Evolutionary conservation across 2,797 vertebrate genomes (phyloP), one percentile per base, ranked within the genome.

Genomic region (Acrossocheilus wenchowensis): DNA sequence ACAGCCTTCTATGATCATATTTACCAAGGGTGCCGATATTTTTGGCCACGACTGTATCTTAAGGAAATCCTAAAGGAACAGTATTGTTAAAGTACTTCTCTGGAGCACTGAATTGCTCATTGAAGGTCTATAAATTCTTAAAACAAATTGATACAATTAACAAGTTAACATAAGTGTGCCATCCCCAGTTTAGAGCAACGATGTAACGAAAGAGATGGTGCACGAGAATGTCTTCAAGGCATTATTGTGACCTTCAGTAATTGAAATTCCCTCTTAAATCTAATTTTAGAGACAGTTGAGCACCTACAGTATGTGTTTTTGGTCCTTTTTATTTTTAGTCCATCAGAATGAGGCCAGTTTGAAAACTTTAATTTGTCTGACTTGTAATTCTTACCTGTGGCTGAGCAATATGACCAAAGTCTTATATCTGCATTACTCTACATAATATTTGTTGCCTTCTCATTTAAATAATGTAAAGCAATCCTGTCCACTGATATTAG

Each of bases 211-310:
- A 52, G 15, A 54, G n/a, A 17, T 57, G 14, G 71, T 52, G 71
- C 43, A 34, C 66, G 62, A 83, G 41, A 71, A 45, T 80, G 75
- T 39, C 68, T 82, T 26, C n/a, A 17, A 64, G 77, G 36, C 50
- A 66, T 85, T 75, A 50, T 79, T 78, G 64, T 64, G 62, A 84
- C 79, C 72, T 84, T 79, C 41, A 71, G 77, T 89, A 86, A 91
- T 85, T 88, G 74, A 89, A 73, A 86, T 89, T 48, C 74, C 73
- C n/a, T 36, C 36, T 75, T 86, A 30, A 26, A 36, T 83, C 86
- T 86, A 89, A 71, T 87, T 87, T 89, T 90, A 90, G 64, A 57
- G 64, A 50, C 23, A 43, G 57, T 85, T 82, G 78, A 86, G 69
- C 30, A 81, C 57, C 7, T 52, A 62, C 60, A 30, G 14, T 34